Conservation (phyloP, 2,797 vertebrate genomes). For the Epinephelus malabaricus region DNA sequence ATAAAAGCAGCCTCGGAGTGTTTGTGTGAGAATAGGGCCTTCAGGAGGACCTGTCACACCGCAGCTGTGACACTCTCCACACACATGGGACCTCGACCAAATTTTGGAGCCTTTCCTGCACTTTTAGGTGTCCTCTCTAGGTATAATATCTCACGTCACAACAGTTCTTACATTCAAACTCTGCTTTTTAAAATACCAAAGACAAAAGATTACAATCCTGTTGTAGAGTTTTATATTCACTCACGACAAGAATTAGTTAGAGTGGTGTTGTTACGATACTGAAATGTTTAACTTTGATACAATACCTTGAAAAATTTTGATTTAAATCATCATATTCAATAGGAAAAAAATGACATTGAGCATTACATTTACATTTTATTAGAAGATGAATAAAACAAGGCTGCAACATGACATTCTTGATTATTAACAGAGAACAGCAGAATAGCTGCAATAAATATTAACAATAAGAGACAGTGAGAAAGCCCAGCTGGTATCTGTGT, state of each 20-base stretch:
- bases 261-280: neutral
- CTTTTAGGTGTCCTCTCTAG: slow-evolving; percentile 59
- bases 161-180: slow-evolving; percentile 22
- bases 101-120: slow-evolving; percentile 63
- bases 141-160: slow-evolving; percentile 38
- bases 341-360: too few relatives aligned
- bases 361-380: too few relatives aligned
- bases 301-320: too few relatives aligned
- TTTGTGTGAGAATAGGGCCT: slow-evolving; percentile 79
- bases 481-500: too few relatives aligned
- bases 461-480: too few relatives aligned
- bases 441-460: too few relatives aligned
- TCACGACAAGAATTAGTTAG: neutral
- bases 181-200: neutral
- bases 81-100: slow-evolving; percentile 67
- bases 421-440: too few relatives aligned
- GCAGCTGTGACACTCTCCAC: slow-evolving; percentile 77
- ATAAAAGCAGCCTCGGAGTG: slow-evolving; percentile 87
- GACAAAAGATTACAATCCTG: neutral
- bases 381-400: too few relatives aligned
- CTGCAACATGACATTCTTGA: too few relatives aligned
- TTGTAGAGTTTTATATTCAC: neutral
- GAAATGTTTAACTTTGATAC: too few relatives aligned
- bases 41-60: slow-evolving; percentile 82
- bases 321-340: too few relatives aligned